Evolutionary conservation across 2,797 vertebrate genomes (phyloP), one percentile per base, ranked within the genome.

Genomic region (Eleutherodactylus coqui): DNA sequence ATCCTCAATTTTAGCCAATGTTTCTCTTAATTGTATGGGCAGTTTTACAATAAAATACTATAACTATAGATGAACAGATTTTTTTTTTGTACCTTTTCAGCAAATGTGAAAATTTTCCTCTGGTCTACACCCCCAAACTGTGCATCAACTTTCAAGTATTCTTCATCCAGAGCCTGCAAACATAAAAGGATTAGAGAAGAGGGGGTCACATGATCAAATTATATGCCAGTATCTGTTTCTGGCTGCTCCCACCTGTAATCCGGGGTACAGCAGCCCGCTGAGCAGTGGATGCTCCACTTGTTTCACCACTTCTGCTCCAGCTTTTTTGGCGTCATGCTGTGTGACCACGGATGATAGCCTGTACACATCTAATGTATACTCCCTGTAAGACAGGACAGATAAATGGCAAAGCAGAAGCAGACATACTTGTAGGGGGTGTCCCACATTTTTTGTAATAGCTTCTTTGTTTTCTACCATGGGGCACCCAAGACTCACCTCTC

Each of bases 41-140:
- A n/a, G n/a, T n/a, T n/a, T n/a, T n/a, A n/a, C n/a, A n/a, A 14
- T 27, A 60, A 27, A 60, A 60, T 13, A 21, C 2, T 41, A 24
- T 41, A 41, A n/a, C 21, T n/a, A 1, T 41, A 70, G 8, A 11
- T 36, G 11, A 2, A 36, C 41, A 2, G 41, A 73, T 27, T 6
- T 34, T 24, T 0, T 0, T 60, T 69, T 83, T 85, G n/a, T n/a
- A 99, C 98, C 97, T 99, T 99, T 90, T 99, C 98, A 9, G 98
- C 97, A 78, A 99, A 95, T 45, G 97, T 99, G 90, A 99, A 99
- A 89, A 99, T 99, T 92, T 99, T 99, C 91, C 98, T 97, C 93
- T 99, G 98, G 89, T 99, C 98, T 17, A 99, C 93, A 45, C 98
- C 98, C 89, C 98, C 98, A 91, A 99, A 99, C 91, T 99, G 98